These are phyloP conservation scores for Candidula unifasciata DNA, from an alignment of 2,888 invertebrate species.

Conservation along the genomic window DNA sequence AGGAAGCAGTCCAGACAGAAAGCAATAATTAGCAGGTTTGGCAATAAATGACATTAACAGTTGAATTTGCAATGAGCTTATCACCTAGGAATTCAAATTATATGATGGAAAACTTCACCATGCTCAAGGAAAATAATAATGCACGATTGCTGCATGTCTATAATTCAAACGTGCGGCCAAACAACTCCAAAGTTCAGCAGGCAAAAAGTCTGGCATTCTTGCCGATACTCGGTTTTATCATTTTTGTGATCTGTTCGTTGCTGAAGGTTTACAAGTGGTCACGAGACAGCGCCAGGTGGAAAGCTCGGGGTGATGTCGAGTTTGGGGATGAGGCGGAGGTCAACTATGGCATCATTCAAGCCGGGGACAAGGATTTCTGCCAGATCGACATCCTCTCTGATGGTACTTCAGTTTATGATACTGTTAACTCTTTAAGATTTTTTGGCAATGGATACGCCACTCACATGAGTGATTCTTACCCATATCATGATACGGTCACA, in stretches of 20 bases:
- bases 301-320: slow-evolving; percentile 52
- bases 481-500: slow-evolving; percentile 49
- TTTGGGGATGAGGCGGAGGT: slow-evolving; percentile 54
- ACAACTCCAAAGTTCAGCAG: neutral
- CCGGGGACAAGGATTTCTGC: slow-evolving; percentile 54
- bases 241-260: slow-evolving; percentile 51
- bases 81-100: neutral
- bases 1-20: too few species aligned
- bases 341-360: slow-evolving; percentile 53
- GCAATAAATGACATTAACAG: too few species aligned
- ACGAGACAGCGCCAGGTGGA: slow-evolving; percentile 46
- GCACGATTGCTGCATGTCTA: neutral
- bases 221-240: slow-evolving; percentile 53
- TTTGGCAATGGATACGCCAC: slow-evolving; percentile 43
- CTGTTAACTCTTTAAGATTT: slow-evolving; percentile 53
- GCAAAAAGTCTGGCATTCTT: slow-evolving; percentile 53
- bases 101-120: neutral
- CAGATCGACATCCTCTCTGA: slow-evolving; percentile 56
- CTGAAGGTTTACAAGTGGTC: slow-evolving; percentile 54
- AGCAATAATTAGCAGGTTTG: too few species aligned
- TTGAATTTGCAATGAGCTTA: neutral
- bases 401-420: slow-evolving; percentile 56
- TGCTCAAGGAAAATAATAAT: neutral
- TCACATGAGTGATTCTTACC: neutral
- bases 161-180: slow-evolving; percentile 32